Percentiles rank a stretch among this genome's conserved stretches.
These are phyloP conservation scores for Paragorgia papillata DNA, from an alignment of 92 coral and sea anemone species.

Conservation along the genomic window DNA sequence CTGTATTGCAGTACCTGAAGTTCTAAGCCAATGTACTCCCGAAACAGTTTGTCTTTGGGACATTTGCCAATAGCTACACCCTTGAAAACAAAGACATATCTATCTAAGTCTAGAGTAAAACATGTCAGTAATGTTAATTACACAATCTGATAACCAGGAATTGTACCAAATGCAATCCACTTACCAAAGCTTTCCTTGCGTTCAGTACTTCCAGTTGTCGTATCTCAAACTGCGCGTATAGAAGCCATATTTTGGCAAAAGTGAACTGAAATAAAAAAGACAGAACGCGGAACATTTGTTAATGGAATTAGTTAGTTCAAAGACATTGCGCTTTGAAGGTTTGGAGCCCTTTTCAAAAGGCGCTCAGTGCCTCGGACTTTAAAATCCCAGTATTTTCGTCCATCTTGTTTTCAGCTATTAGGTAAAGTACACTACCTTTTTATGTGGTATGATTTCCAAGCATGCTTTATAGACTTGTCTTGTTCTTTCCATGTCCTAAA, in stretches of 20 bases:
- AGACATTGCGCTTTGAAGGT: too few species aligned
- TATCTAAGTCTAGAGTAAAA: too few species aligned
- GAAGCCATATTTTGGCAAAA: slow-evolving; percentile 93
- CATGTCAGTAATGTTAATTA: too few species aligned
- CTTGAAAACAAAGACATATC: slow-evolving; percentile 38
- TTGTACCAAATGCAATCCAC: slow-evolving; percentile 17
- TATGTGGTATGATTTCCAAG: slow-evolving; percentile 91
- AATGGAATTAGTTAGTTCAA: too few species aligned
- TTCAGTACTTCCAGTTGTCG: slow-evolving; percentile 81
- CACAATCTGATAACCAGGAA: neutral
- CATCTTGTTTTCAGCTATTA: too few species aligned
- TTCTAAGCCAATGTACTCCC: slow-evolving; percentile 96
- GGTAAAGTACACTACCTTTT: too few species aligned
- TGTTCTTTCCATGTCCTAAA: slow-evolving; percentile 80
- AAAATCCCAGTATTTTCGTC: too few species aligned
- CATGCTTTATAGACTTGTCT: slow-evolving; percentile 96
- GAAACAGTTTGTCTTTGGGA: slow-evolving; percentile 90
- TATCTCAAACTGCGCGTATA: slow-evolving; percentile 97
- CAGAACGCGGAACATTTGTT: too few species aligned
- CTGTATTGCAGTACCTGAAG: slow-evolving; percentile 97
- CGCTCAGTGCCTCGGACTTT: too few species aligned
- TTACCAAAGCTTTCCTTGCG: slow-evolving; percentile 96
- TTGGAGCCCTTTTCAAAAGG: too few species aligned
- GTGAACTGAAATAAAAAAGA: slow-evolving; percentile 70
- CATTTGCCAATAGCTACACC: slow-evolving; percentile 98